Conservation (phyloP, 2,797 vertebrate species). For the Petrocephalus sullivani region DNA sequence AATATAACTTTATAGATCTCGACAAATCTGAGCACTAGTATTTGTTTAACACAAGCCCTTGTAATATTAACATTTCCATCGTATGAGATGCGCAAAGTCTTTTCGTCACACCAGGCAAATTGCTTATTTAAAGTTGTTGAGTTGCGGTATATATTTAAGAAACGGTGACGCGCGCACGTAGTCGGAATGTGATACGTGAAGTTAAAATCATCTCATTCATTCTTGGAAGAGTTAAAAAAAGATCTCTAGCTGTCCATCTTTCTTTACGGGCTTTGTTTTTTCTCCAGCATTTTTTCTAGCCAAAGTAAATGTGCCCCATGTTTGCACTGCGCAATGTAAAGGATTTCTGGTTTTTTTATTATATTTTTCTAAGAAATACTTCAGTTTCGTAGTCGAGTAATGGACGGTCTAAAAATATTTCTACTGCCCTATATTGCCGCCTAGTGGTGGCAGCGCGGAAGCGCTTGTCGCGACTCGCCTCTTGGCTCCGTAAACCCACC, state of each 20-base stretch:
- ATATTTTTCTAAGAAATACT: conserved; percentile 29
- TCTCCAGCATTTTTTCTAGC: conserved; percentile 3
- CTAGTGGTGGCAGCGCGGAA: conserved; percentile 36
- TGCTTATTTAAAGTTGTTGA: conserved; percentile 13
- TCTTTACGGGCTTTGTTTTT: conserved; percentile 17
- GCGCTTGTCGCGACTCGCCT: not conserved
- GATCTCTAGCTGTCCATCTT: not conserved
- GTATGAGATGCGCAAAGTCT: not conserved
- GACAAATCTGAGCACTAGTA: not conserved
- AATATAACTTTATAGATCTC: not conserved
- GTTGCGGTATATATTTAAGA: conserved; percentile 19
- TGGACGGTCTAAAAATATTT: conserved; percentile 26
- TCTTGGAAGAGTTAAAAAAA: not conserved
- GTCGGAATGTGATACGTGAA: conserved; percentile 5
- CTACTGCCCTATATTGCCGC: conserved; percentile 42
- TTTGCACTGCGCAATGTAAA: conserved; percentile 20
- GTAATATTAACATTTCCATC: not conserved
- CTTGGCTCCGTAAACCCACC: not conserved
- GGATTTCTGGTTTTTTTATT: conserved; percentile 28
- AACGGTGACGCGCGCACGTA: not conserved
- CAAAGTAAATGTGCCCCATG: conserved; percentile 27
- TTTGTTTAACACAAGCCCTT: not conserved
- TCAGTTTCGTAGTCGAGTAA: conserved; percentile 21
- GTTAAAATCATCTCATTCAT: conserved; percentile 25
- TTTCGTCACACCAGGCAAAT: not conserved